These are phyloP conservation scores for Salminus brasiliensis DNA, from an alignment of 2,113 vertebrate genomes.

Conservation along the genomic window DNA sequence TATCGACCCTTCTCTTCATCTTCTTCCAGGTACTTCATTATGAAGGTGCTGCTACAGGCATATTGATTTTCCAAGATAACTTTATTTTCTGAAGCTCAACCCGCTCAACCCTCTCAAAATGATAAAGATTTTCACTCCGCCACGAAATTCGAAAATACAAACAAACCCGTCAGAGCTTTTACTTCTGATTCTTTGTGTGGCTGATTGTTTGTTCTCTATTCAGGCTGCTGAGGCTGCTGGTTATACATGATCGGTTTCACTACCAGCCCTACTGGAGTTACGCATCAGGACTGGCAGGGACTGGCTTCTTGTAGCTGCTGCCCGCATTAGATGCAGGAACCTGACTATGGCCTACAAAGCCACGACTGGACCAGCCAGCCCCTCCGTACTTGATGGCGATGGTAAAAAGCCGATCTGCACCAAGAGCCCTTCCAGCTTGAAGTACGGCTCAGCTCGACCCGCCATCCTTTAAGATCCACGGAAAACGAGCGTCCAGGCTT, in stretches of 20 bases:
- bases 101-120: background rate
- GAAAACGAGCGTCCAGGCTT: no score
- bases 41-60: conserved; percentile 5
- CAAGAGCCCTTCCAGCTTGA: no score
- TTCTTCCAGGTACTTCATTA: background rate
- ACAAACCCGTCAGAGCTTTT: conserved; percentile 20
- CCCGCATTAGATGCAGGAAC: no score
- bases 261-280: background rate
- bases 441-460: no score
- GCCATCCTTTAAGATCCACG: no score
- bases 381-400: no score
- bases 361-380: no score
- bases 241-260: background rate
- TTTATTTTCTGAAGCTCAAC: background rate
- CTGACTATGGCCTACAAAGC: no score
- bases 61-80: conserved; percentile 17
- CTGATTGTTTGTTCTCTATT: conserved; percentile 10
- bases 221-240: no score
- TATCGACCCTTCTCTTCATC: conserved; percentile 5
- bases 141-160: background rate
- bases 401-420: no score
- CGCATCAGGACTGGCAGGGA: no score
- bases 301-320: no score
- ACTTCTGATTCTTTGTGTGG: conserved; percentile 7
- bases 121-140: background rate